A percentile compares a stretch with the other conserved stretches of the same genome.
Evolutionary conservation across 2,113 vertebrate species (phyloP).

Genomic region (Ammodytes dubius): DNA sequence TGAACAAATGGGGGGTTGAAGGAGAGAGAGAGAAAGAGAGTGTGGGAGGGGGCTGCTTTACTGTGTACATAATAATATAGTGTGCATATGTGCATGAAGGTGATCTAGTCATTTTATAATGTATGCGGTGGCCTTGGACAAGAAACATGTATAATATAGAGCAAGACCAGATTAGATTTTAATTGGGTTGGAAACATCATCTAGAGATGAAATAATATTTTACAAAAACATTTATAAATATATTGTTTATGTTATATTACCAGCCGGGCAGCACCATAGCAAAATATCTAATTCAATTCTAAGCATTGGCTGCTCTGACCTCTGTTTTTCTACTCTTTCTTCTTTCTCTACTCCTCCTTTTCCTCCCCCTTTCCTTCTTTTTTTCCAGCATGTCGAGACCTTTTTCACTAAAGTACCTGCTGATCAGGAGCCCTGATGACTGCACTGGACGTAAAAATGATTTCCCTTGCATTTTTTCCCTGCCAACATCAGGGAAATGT

Average conservation of each 20-base stretch:
- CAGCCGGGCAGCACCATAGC: not conserved
- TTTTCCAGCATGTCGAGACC: slow-evolving; percentile 70
- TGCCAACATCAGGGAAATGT: slow-evolving; percentile 73
- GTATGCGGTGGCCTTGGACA: slow-evolving; percentile 64
- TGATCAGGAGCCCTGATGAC: slow-evolving; percentile 74
- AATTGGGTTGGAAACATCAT: slow-evolving; percentile 38
- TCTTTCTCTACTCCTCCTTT: slow-evolving; percentile 23
- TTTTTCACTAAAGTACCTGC: slow-evolving; percentile 66
- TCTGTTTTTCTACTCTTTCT: slow-evolving; percentile 34
- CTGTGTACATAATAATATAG: slow-evolving; percentile 61
- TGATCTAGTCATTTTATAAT: slow-evolving; percentile 69
- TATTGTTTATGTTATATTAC: not conserved
- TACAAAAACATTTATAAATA: not conserved
- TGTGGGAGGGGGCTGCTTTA: slow-evolving; percentile 48
- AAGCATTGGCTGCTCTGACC: slow-evolving; percentile 34
- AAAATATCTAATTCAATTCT: slow-evolving; percentile 7
- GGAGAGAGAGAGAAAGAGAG: slow-evolving; percentile 53
- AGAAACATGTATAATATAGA: slow-evolving; percentile 14
- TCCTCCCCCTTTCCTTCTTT: slow-evolving; percentile 21
- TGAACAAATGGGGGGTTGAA: slow-evolving; percentile 51
- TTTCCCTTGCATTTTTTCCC: slow-evolving; percentile 77
- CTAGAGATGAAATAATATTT: not conserved
- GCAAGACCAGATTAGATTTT: slow-evolving; percentile 34
- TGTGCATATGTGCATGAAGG: slow-evolving; percentile 79
- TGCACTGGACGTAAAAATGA: slow-evolving; percentile 66